Conservation (phyloP, 2,797 vertebrate genomes). For the Hydrophis major region DNA sequence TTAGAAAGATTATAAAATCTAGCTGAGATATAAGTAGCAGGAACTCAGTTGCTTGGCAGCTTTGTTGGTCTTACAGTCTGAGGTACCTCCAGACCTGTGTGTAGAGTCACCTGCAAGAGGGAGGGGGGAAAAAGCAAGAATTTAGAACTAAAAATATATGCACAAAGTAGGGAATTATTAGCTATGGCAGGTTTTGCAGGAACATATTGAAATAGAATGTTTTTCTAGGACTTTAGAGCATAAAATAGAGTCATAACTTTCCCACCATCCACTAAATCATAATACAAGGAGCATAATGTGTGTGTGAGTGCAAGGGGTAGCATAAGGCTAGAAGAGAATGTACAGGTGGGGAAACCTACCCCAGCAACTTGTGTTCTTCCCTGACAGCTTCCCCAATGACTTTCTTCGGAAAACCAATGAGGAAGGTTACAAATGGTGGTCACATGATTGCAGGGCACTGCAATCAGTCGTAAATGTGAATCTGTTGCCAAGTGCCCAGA, state of each 20-base stretch:
- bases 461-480: background rate
- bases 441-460: background rate
- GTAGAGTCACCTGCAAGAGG: constrained; percentile 84
- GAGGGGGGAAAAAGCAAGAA: constrained; percentile 32
- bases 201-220: background rate
- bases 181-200: background rate
- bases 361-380: background rate
- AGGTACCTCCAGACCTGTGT: constrained; percentile 91
- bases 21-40: constrained; percentile 29
- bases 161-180: background rate
- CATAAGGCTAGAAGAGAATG: background rate
- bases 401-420: background rate
- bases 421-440: background rate
- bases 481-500: background rate
- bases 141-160: background rate
- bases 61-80: constrained; percentile 76
- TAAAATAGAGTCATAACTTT: background rate
- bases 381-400: background rate
- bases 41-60: constrained; percentile 63
- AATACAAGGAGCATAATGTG: background rate
- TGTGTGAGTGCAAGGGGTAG: background rate
- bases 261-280: background rate
- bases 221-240: background rate
- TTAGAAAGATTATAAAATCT: constrained; percentile 53
- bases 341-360: background rate